Percentiles rank a stretch among this genome's conserved stretches.
These are phyloP conservation scores for Magallana gigas DNA, from an alignment of 1,140 invertebrate genomes.

Conservation along the genomic window DNA sequence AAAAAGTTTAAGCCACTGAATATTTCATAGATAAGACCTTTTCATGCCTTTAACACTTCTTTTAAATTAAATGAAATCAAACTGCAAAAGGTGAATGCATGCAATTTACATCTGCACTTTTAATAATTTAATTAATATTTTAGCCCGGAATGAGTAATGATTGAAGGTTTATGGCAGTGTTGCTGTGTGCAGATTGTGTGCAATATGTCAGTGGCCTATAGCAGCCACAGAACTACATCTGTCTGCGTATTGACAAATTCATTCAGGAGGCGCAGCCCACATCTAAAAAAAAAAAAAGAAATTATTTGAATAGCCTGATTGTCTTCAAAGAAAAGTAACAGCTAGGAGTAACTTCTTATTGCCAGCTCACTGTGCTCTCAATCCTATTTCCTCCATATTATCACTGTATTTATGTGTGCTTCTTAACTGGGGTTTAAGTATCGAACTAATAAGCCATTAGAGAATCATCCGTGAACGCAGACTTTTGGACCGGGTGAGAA, in stretches of 20 bases:
- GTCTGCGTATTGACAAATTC: constrained; percentile 11
- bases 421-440: constrained; percentile 24
- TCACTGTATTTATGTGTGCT: constrained; percentile 23
- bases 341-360: constrained; percentile 8
- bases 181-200: constrained; percentile 26
- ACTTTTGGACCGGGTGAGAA: background rate
- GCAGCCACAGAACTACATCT: constrained; percentile 2
- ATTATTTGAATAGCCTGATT: constrained; percentile 31
- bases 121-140: constrained; percentile 27
- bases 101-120: constrained; percentile 37
- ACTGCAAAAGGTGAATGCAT: background rate
- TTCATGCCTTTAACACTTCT: constrained; percentile 19
- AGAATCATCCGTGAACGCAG: background rate
- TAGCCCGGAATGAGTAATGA: background rate
- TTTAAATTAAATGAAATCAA: background rate
- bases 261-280: constrained; percentile 15
- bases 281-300: background rate
- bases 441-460: constrained; percentile 30
- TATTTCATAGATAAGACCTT: constrained; percentile 7
- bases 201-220: constrained; percentile 9
- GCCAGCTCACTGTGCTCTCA: background rate
- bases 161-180: background rate
- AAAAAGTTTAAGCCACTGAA: constrained; percentile 14
- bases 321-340: constrained; percentile 24
- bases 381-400: constrained; percentile 28